These are phyloP conservation scores for Salvator merianae DNA, from an alignment of 2,113 vertebrate genomes.

Conservation along the genomic window DNA sequence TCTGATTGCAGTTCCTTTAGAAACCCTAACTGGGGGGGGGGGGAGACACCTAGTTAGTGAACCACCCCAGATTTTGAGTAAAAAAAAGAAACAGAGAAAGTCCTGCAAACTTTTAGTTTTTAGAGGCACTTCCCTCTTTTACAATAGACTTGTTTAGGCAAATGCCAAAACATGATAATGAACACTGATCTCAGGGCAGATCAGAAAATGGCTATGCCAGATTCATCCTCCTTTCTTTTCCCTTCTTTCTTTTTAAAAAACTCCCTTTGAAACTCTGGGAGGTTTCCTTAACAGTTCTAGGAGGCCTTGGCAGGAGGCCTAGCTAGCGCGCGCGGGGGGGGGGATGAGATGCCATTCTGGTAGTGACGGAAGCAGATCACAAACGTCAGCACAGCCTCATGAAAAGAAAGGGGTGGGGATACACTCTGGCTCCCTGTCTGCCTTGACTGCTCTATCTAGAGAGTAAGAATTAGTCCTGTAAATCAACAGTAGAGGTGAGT, in stretches of 20 bases:
- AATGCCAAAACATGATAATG: conserved; percentile 10
- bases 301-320: conserved; percentile 34
- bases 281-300: not conserved
- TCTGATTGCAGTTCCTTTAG: not conserved
- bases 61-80: not conserved
- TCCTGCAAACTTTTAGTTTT: not conserved
- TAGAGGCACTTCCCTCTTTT: not conserved
- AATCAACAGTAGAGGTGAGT: not conserved
- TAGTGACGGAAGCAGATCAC: conserved; percentile 18
- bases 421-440: not conserved
- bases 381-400: conserved; percentile 27
- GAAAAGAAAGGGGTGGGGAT: not conserved
- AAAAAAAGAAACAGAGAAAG: not conserved
- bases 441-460: conserved; percentile 4
- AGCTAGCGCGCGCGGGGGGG: not conserved
- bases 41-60: not conserved
- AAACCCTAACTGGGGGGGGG: too few relatives aligned
- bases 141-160: not conserved
- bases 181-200: conserved; percentile 18
- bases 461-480: not conserved
- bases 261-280: conserved; percentile 29
- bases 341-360: conserved; percentile 28
- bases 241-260: not conserved
- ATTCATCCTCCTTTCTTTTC: not conserved
- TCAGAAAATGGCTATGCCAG: not conserved